A percentile compares a stretch with the other conserved stretches of the same genome.
These are phyloP conservation scores for Neria commutata DNA, from an alignment of 2,888 invertebrate genomes.

Conservation along the genomic window DNA sequence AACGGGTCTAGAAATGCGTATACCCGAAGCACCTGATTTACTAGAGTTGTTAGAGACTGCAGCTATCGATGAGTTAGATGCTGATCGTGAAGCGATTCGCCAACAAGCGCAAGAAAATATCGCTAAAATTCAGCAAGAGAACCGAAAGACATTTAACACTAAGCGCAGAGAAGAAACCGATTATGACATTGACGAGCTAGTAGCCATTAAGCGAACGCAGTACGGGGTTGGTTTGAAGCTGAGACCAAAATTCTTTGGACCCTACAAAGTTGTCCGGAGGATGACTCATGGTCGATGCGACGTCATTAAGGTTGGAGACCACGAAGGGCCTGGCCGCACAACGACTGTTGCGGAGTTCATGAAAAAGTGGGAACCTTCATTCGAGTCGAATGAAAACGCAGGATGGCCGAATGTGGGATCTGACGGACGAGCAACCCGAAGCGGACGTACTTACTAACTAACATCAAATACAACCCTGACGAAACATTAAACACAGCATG, in stretches of 20 bases:
- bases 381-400: background rate
- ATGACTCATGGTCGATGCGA: conserved; percentile 1
- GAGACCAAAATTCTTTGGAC: conserved; percentile 5
- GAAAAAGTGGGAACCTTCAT: conserved; percentile 7
- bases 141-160: background rate
- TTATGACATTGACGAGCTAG: conserved; percentile 6
- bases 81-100: background rate
- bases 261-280: background rate
- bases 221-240: conserved; percentile 10
- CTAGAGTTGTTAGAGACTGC: conserved; percentile 2
- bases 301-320: conserved; percentile 7
- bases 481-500: no score
- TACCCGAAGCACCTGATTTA: background rate
- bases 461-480: background rate
- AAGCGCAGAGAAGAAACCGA: background rate
- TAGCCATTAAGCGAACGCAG: conserved; percentile 22
- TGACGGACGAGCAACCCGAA: background rate
- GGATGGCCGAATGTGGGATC: conserved; percentile 2
- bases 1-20: conserved; percentile 12
- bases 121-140: conserved; percentile 9
- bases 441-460: background rate
- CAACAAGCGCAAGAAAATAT: conserved; percentile 8
- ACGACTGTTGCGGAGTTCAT: conserved; percentile 11
- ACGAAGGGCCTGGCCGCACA: conserved; percentile 14
- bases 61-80: background rate